Evolutionary conservation across 2,888 invertebrate genomes (phyloP), one percentile per base, ranked within the genome.

Genomic region (Spilosoma lubricipeda): DNA sequence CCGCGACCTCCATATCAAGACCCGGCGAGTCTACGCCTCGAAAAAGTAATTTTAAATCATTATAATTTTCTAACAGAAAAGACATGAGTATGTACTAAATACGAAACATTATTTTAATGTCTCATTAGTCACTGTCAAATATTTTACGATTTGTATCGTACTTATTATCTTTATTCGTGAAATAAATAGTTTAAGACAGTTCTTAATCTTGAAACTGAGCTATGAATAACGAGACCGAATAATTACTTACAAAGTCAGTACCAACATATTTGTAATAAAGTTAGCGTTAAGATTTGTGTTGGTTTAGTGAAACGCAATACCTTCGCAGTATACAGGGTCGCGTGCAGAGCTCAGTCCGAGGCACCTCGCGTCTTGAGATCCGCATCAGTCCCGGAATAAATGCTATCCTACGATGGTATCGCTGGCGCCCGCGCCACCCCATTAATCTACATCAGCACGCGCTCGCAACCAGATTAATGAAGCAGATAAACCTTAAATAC

Each of bases 361-460:
- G 82, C 86, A 84, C 85, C 84, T 83, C 84, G 83, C 76, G 73
- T 72, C 71, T 71, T 74, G 82, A 91, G 93, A 93, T 93, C 90
- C 85, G 80, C 92, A 93, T 93, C 93, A 89, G 90, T 90, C 92
- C 91, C 89, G 90, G 91, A 93, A 91, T 92, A 91, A 90, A 90
- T 87, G 89, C 88, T 90, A 91, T 92, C 92, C 89, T 84, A 85
- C 90, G 94, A 94, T 93, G 90, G 89, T 93, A 95, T 94, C 94
- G 82, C 84, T 86, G 89, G 88, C 91, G 90, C 90, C 90, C 87
- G 89, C 88, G 93, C 92, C 93, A 93, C 94, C 91, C 91, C 93
- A 95, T 95, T 95, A 93, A 95, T 95, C 95, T 94, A 93, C 94
- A 95, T 95, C 95, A 94, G 92, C 94, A 94, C 94, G 93, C 92